These are phyloP conservation scores for Cynocephalus volans DNA, from an alignment of 2,113 vertebrate species.

Conservation along the genomic window DNA sequence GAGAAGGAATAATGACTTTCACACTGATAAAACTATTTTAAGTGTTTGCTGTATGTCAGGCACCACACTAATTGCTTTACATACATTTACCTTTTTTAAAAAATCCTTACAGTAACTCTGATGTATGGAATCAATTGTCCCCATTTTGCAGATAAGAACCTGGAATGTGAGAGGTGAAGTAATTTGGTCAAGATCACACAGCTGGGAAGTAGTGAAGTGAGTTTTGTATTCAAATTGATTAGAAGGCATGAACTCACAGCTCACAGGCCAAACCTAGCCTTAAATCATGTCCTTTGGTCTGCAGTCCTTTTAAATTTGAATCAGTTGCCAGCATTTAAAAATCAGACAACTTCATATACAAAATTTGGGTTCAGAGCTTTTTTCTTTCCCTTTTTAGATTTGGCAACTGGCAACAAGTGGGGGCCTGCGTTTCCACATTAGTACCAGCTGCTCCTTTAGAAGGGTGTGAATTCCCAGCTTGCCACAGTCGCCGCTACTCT, in stretches of 20 bases:
- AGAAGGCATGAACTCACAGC: background rate
- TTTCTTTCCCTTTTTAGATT: background rate
- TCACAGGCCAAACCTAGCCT: background rate
- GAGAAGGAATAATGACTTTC: constrained; percentile 24
- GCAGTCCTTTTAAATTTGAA: background rate
- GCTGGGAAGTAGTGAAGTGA: background rate
- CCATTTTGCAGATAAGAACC: constrained; percentile 4
- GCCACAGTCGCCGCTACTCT: no score
- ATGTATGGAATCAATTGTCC: background rate
- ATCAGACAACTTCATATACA: background rate
- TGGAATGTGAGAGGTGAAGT: background rate
- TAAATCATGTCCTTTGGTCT: background rate
- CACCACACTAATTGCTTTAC: background rate
- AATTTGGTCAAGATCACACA: background rate
- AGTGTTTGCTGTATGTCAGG: constrained; percentile 26
- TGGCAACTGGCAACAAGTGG: background rate
- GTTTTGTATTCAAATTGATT: background rate
- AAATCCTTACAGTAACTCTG: constrained; percentile 11
- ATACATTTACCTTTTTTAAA: background rate
- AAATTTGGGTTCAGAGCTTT: background rate
- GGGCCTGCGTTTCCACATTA: background rate
- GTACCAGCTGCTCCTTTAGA: background rate
- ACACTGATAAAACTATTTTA: background rate
- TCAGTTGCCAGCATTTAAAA: constrained; percentile 48
- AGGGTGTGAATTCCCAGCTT: background rate